phyloP scores from a whole-genome alignment of 2,797 vertebrate species.

The Eutrigla gurnardus region DNA sequence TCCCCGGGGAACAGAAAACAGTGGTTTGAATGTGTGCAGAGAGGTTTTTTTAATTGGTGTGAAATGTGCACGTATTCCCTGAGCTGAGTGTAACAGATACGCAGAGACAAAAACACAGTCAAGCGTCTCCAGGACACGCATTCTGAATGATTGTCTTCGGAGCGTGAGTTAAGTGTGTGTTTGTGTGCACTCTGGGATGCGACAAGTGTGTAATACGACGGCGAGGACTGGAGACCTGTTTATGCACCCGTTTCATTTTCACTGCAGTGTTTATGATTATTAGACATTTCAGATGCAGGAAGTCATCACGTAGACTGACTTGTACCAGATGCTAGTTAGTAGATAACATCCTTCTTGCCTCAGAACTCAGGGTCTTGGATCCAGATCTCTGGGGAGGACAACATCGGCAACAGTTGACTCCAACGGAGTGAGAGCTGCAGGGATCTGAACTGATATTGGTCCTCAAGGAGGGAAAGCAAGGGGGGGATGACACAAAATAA shows the following conservation, averaged over 20 bases:
- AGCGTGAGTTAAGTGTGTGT: conserved; percentile 6
- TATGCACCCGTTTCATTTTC: conserved; percentile 30
- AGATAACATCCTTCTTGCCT: not conserved
- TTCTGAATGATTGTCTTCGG: conserved; percentile 31
- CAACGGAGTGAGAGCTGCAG: no score
- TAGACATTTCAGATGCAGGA: not conserved
- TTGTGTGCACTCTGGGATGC: conserved; percentile 12
- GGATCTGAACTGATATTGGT: no score
- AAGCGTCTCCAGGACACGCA: conserved; percentile 2
- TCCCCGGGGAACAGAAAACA: conserved; percentile 11
- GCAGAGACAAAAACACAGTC: conserved; percentile 38
- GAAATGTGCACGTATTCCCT: conserved; percentile 55
- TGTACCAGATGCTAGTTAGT: not conserved
- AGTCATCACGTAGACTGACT: not conserved
- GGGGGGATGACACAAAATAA: no score
- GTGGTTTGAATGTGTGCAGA: conserved; percentile 24
- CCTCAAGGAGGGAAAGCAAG: no score
- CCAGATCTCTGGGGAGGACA: no score
- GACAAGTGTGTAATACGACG: not conserved
- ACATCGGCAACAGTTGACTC: no score
- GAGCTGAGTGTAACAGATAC: conserved; percentile 30
- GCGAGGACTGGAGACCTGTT: not conserved
- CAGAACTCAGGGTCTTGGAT: no score
- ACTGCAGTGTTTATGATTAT: not conserved
- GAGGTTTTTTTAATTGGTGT: conserved; percentile 70